Evolutionary conservation across 2,113 vertebrate genomes (phyloP), one percentile per base, ranked within the genome.

Genomic region (Bubo blakistoni): DNA sequence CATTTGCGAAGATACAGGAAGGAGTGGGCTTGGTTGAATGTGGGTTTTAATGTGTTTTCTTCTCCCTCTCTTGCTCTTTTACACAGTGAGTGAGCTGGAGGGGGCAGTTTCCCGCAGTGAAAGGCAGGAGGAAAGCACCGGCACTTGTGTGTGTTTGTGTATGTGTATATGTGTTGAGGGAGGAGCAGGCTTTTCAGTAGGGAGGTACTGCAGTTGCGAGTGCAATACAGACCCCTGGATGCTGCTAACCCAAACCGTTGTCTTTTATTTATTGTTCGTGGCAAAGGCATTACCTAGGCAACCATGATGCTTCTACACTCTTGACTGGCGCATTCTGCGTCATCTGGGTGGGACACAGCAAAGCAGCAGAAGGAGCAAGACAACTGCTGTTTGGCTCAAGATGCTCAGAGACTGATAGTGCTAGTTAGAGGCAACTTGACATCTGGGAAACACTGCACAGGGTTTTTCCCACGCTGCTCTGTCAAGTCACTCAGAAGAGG

Each of bases 281-380:
- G 69, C 90, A 89, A 88, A 92, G 79, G 79, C 79, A 94, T 96
- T 93, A 55, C 91, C 89, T 80, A 88, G 94, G 94, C 87, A 96
- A 94, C 95, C 90, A 86, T 47, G 86, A 12, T 92, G 73, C 90
- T 82, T 55, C 79, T 95, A 76, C 87, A 67, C 72, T 95, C 77
- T 77, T 81, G 81, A 46, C 42, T 63, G 77, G 87, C 0, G 15
- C 66, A 9, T 91, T 92, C 62, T 54, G 81, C 52, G 30, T 89
- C 86, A 86, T 24, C 21, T 30, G 59, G 59, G 46, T 83, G 77
- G 77, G 95, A 97, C 76, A 18, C 15, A 47, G 59, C 58, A 10
- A 80, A 86, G 81, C 91, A n/a, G 66, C 71, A 46, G 27, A 15
- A 89, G 69, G 69, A 95, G 42, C 49, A 69, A 80, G 52, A 11